These are phyloP conservation scores for Onychostruthus taczanowskii DNA, from an alignment of 2,113 vertebrate genomes.

Conservation along the genomic window DNA sequence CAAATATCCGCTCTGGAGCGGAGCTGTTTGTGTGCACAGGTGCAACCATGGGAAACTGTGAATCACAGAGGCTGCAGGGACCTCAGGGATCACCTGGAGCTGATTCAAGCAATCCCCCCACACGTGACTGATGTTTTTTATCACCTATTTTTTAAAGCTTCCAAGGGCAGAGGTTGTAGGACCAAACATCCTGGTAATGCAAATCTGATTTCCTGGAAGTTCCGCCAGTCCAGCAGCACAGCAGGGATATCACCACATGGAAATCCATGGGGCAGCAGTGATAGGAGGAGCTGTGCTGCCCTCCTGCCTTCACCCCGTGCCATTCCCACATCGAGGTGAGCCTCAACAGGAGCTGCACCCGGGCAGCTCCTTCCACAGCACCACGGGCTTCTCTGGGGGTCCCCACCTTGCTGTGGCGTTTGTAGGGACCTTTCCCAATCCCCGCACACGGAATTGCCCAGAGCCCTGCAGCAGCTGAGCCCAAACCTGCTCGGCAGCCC, in stretches of 20 bases:
- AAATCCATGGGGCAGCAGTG: background rate
- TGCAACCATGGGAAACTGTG: background rate
- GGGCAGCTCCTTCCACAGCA: background rate
- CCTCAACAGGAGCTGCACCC: background rate
- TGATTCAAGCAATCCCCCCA: background rate
- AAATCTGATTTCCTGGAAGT: background rate
- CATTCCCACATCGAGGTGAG: background rate
- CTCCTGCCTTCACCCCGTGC: background rate
- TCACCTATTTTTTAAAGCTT: background rate
- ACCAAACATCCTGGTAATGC: background rate
- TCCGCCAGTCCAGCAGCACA: background rate
- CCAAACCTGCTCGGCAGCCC: background rate
- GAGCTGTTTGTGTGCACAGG: background rate
- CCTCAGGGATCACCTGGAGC: background rate
- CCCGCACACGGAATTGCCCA: background rate
- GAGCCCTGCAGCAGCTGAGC: background rate
- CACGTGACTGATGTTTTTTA: background rate
- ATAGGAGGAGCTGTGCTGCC: background rate
- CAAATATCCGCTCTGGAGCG: background rate
- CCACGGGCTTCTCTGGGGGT: background rate
- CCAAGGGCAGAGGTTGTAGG: background rate
- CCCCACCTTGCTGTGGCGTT: background rate
- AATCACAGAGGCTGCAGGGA: background rate
- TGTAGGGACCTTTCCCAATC: background rate
- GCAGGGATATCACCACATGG: background rate